Base-by-base conservation (phyloP, 2,797 vertebrate species). In the Myiotriccus ornatus region DNA sequence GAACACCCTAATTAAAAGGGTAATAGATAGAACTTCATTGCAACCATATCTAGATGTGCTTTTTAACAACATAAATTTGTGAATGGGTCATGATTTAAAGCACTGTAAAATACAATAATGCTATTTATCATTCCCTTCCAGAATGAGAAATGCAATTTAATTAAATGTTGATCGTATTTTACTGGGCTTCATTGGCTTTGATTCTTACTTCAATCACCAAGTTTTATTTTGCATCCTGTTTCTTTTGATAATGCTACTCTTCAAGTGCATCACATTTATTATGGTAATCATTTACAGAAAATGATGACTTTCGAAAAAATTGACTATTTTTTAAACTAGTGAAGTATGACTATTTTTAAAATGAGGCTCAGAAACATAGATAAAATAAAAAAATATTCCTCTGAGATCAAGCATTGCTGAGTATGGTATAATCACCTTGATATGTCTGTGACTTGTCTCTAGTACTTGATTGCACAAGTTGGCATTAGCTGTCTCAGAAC, bases 141-240 rank as follows among this genome's bases (percentile, higher is more conserved):
- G 84, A 96, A 92, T 77, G 78, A 96, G 77, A 95, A 96, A 96
- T 96, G 10, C 27, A 84, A 83, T 97, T 96, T 97, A 97, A 96
- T 94, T 96, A 95, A 95, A 93, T 63, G 60, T 78, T 77, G 87
- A 76, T 96, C 83, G 64, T 56, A 25, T 87, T 92, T 74, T 73
- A 86, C 43, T 73, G 83, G 70, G 87, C 47, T 93, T 88, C 68
- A 85, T 44, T 93, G 73, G 81, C 71, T 80, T 94, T 96, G 83
- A 90, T 83, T 90, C 77, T 86, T 90, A 52, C 73, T 91, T 79
- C 94, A 77, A 44, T 89, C 39, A 65, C 44, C 17, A 46, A 32
- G 25, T 35, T 75, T 92, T 84, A 81, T 83, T 94, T 91, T 92
- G 14, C 41, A 63, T 83, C 50, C 14, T 46, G 14, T 86, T 39